These are phyloP conservation scores for Baryphthengus martii DNA, from an alignment of 2,113 vertebrate genomes.

Conservation along the genomic window DNA sequence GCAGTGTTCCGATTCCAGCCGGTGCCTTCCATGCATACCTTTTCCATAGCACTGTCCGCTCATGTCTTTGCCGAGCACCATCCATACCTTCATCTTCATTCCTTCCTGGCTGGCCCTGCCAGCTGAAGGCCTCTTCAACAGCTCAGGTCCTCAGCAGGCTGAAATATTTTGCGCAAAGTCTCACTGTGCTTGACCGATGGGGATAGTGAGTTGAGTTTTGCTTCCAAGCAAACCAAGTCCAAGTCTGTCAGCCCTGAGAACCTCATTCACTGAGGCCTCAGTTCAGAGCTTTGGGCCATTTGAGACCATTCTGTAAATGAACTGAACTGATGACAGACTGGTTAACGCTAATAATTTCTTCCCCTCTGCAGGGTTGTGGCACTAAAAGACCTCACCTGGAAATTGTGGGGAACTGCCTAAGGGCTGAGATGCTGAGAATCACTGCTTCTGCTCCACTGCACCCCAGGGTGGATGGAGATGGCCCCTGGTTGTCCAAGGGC, in stretches of 20 bases:
- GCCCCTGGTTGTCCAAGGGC: not conserved
- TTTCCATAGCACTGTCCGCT: not conserved
- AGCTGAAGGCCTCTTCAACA: not conserved
- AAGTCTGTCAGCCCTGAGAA: not conserved
- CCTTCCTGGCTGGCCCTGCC: not conserved
- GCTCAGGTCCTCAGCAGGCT: not conserved
- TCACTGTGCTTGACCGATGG: not conserved
- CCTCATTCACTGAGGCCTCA: not conserved
- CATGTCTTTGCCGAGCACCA: not conserved
- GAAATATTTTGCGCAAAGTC: not conserved
- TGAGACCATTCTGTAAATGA: not conserved
- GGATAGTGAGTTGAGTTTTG: not conserved
- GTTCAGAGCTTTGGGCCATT: not conserved
- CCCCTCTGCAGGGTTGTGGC: not conserved
- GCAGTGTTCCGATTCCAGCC: not conserved
- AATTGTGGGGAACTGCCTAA: not conserved
- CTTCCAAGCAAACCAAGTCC: not conserved
- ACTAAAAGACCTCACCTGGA: not conserved
- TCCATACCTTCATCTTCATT: not conserved
- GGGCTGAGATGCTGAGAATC: not conserved
- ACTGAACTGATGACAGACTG: not conserved
- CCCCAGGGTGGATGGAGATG: rapidly evolving
- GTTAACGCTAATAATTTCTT: not conserved
- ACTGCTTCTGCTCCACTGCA: not conserved
- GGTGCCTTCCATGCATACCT: not conserved